Evolutionary conservation across 1,140 invertebrate species (phyloP), one percentile per base, ranked within the genome.

Genomic region (Platyscapa corneri): DNA sequence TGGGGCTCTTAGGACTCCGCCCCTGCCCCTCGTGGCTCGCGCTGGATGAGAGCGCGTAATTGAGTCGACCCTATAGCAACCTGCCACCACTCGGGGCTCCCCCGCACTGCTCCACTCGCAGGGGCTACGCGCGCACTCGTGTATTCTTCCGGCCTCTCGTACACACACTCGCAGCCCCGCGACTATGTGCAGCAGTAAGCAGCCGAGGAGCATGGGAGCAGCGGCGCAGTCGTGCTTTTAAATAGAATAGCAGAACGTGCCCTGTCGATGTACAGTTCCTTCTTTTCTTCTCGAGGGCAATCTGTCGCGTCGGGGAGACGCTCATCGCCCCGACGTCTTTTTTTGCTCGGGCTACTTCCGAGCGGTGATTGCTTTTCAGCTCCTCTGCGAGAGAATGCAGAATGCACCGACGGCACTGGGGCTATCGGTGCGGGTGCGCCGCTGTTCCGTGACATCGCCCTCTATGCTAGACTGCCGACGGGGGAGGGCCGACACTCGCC

Each of bases 21-120:
- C 42, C 42, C 42, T 12, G 42, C 34, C 34, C 10, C 18, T 72
- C 3, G 53, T 27, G 37, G 12, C 53, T 32, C 60, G n/a, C 60
- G 37, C 20, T 39, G 46, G 46, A 72, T 42, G 83, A 78, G 64
- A 72, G 76, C 76, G 49, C 76, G 76, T 84, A 84, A 84, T 84
- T 79, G 83, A 84, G 76, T 79, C 76, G 75, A 84, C 42, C 42
- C 46, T 67, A 74, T 32, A 20, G 30, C 23, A 18, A 46, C 27
- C 23, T 30, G 78, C 42, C 67, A n/a, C 39, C 56, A 37, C 23
- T 39, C 10, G 49, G 7, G 2, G 49, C 16, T 18, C 2, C 34
- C 60, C 46, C 0, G 70, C 7, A 23, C 23, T 12, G 7, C 75
- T 56, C 0, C 7, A 37, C 53, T 64, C 32, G 7, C 39, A 20